Base-by-base conservation (phyloP, 2,888 invertebrate species). In the Callinectes sapidus region DNA sequence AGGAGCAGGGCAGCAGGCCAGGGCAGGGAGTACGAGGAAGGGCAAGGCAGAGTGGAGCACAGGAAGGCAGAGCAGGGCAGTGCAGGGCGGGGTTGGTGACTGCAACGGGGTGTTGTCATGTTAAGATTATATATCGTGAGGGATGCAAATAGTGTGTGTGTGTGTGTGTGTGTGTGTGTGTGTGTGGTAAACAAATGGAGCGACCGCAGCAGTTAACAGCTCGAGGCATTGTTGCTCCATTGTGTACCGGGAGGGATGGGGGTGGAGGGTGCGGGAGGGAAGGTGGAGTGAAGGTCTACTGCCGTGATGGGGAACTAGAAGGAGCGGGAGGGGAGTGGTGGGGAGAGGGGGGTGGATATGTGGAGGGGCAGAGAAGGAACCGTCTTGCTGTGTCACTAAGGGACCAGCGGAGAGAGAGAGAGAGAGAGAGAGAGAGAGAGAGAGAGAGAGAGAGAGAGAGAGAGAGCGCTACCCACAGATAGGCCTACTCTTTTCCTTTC, bases 91-190 rank as follows among this genome's bases (percentile, higher is more conserved):
- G n/a, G 28, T 77, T 77, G 71, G 13, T n/a, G n/a, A 28, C 10
- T 35, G 18, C 32, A 35, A 35, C 81, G 35, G 32, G 81, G 35
- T 81, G 81, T 81, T 81, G 81, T 81, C 35, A 32, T 81, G 81
- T 81, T 81, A 35, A 16, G 35, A 35, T 32, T 81, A 35, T 81
- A 35, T 35, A 81, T 16, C 28, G 35, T 81, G 32, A 81, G 35
- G 81, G 81, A 35, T 81, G 81, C 81, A 81, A 81, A 81, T 81
- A 18, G 13, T 81, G 81, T 81, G 81, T 81, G 81, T 81, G 81
- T 81, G 81, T 35, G 35, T 81, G 81, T 81, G 81, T 81, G 81
- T 81, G 35, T 35, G 16, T 81, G 81, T 81, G 81, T 81, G 81
- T 81, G 35, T 81, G 81, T 81, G 81, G 71, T n/a, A 77, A 77